Base-by-base conservation (phyloP, 1,140 invertebrate species). In the Sycophaga agraensis region DNA sequence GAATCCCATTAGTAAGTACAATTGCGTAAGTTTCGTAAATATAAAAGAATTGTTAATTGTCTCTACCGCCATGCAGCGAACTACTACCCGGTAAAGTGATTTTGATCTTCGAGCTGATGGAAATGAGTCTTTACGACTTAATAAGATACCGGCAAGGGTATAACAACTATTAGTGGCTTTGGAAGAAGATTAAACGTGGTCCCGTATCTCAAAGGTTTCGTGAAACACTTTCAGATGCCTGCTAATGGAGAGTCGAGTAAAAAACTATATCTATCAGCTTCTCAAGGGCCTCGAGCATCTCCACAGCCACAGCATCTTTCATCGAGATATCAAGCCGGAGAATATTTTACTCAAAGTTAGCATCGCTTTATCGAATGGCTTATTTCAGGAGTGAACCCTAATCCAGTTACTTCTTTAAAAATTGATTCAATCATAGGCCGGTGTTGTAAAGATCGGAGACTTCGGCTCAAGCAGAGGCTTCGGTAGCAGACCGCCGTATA, bases 301-400 rank as follows among this genome's bases (percentile, higher is more conserved):
- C 21, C 84, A 89, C 61, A 83, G 79, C 69, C 73, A 86, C 75
- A 86, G 85, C 5, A 82, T 89, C 34, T 88, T 89, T 72, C 87
- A 89, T 75, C 70, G 87, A 39, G 88, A 89, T 72, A 84, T 89
- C 6, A 89, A 89, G 74, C 88, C 88, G 12, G 88, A 89, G 77
- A 89, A 89, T 74, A 86, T 89, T 65, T 71, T 89, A 54, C 68
- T 87, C 0, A 84, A 83, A 70, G 77, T 83, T 50, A 4, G 16
- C n/a, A 31, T 31, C 11, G 28, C 5, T 31, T 31, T 6, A 4
- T 31, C 28, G 4, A 31, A 31, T 31, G 11, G 28, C 11, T 31
- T 31, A 4, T 31, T 31, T 31, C 28, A 6, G 28, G 4, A 31
- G 4, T 31, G 28, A 31, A 6, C 11, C 28, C 5, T 31, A 31